Evolutionary conservation across 2,888 invertebrate species (phyloP), one percentile per base, ranked within the genome.

Genomic region (Acholoe squamosa): DNA sequence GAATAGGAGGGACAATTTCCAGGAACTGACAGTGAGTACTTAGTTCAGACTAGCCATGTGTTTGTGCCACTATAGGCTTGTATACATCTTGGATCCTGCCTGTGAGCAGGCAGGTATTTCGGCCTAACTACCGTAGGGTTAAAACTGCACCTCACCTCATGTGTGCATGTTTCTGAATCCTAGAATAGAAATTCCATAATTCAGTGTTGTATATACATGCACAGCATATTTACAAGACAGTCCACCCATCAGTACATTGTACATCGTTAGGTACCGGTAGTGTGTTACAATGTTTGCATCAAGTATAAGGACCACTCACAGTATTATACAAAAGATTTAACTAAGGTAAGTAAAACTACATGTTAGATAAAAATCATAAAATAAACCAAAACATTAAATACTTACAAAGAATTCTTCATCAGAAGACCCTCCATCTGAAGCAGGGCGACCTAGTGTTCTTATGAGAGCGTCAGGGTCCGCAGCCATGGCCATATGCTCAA

Each of bases 381-480:
- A 14, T 54, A 19, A 54, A 19, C 19, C 19, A 54, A 54, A 14
- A 14, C 10, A 54, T 54, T 14, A 25, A 16, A 14, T 71, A 51
- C 84, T 84, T 84, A 84, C 84, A 84, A 51, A 84, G 84, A 84
- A 84, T 88, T 88, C 88, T 22, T 88, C 88, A 19, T 88, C 88
- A 54, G 88, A 88, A 0, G 88, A 88, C 12, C 88, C 56, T 16
- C 84, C 71, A 71, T 84, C 56, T 25, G 88, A 54, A 1, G 12
- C 34, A 10, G 54, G 52, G 0, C 71, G 52, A 19, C 51, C 51
- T 67, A 91, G 56, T n/a, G 77, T 61, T 16, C 89, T 34, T 5
- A 90, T 34, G n/a, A 91, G 91, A 12, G n/a, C 43, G 22, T 56
- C 80, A 14, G 93, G 91, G 86, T 92, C 91, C n/a, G 90, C 92